Evolutionary conservation across 2,113 vertebrate genomes (phyloP).

Genomic region (Oxygymnocypris stewartii): DNA sequence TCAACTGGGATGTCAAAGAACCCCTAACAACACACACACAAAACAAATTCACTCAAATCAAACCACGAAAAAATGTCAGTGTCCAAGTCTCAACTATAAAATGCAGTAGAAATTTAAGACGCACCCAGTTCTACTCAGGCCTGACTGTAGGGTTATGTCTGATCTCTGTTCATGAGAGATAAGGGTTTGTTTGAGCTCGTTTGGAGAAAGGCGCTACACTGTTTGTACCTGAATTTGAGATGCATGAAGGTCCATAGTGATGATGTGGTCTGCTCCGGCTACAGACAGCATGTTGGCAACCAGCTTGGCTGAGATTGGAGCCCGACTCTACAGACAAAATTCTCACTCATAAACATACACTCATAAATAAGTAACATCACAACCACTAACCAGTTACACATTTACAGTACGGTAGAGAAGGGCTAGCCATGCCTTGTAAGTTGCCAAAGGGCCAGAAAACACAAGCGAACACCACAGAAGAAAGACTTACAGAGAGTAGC

Average conservation of each 20-base stretch:
- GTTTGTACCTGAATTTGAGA: slow-evolving; percentile 52
- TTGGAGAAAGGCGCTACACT: neutral
- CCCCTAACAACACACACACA: slow-evolving; percentile 67
- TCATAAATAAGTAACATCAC: neutral
- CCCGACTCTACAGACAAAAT: slow-evolving; percentile 41
- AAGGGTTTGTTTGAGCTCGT: neutral
- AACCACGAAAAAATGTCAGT: neutral
- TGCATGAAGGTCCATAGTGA: slow-evolving; percentile 52
- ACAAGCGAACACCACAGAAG: neutral
- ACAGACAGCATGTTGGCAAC: slow-evolving; percentile 54
- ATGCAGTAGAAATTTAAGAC: neutral
- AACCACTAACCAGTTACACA: neutral
- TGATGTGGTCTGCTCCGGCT: slow-evolving; percentile 52
- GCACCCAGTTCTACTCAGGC: neutral
- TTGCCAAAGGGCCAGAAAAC: slow-evolving; percentile 1
- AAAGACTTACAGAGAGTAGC: slow-evolving; percentile 48
- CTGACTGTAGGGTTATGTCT: neutral
- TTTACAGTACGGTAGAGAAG: neutral
- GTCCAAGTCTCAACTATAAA: neutral
- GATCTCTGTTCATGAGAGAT: slow-evolving; percentile 14
- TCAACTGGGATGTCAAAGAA: slow-evolving; percentile 91
- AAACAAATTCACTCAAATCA: neutral
- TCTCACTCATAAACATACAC: slow-evolving; percentile 7
- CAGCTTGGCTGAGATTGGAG: slow-evolving; percentile 52
- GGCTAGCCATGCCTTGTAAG: neutral